These are phyloP conservation scores for Anarsia innoxiella DNA, from an alignment of 2,888 invertebrate genomes.

Conservation along the genomic window DNA sequence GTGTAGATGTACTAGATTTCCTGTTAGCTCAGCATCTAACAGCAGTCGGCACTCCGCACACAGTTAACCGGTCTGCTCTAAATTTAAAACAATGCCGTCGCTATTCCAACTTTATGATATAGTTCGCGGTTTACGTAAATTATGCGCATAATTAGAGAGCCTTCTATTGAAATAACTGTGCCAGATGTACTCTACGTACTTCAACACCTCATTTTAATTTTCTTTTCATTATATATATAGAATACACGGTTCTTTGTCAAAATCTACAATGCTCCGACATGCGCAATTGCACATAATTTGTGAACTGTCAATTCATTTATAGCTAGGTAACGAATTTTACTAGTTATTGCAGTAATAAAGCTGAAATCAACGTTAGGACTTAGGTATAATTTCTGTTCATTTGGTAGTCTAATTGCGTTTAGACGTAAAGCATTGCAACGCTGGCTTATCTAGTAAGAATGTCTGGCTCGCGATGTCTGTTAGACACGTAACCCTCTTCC, in stretches of 20 bases:
- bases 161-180: slow-evolving; percentile 10
- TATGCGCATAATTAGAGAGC: slow-evolving; percentile 13
- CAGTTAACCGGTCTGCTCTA: slow-evolving; percentile 38
- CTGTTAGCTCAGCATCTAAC: slow-evolving; percentile 39
- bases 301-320: too few relatives aligned
- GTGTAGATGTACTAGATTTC: slow-evolving; percentile 58
- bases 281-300: too few relatives aligned
- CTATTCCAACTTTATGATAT: slow-evolving; percentile 29
- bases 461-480: slow-evolving; percentile 16
- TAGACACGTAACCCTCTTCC: slow-evolving; percentile 19
- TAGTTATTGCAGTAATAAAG: too few relatives aligned
- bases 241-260: too few relatives aligned
- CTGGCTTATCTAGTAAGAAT: slow-evolving; percentile 19
- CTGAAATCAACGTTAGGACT: too few relatives aligned
- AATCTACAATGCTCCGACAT: too few relatives aligned
- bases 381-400: too few relatives aligned
- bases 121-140: slow-evolving; percentile 18
- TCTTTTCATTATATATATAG: too few relatives aligned
- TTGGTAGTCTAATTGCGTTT: too few relatives aligned
- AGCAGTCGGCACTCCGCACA: slow-evolving; percentile 15
- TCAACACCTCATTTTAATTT: too few relatives aligned
- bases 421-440: too few relatives aligned
- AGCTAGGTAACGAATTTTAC: too few relatives aligned
- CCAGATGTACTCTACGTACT: not conserved
- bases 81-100: slow-evolving; percentile 40